Percentiles rank a stretch among this genome's conserved stretches.
phyloP scores from a whole-genome alignment of 2,888 invertebrate genomes.

The Tholera decimalis region DNA sequence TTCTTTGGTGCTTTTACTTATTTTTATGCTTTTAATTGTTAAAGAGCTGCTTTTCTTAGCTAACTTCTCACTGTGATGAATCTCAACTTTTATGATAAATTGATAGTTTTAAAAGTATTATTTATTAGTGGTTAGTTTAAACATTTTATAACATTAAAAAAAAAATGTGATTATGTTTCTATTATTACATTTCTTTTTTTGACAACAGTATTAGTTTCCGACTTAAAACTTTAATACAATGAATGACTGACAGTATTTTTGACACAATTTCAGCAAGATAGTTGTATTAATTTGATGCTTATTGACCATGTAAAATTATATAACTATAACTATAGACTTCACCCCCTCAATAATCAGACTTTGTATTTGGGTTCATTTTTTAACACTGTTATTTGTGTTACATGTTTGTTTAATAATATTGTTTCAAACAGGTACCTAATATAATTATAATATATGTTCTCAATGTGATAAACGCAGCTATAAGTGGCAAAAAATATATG shows the following conservation, averaged over 20 bases:
- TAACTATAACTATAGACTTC: background rate
- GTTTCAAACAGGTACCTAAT: conserved; percentile 1
- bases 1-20: conserved; percentile 57
- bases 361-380: background rate
- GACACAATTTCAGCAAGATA: conserved; percentile 23
- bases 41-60: conserved; percentile 44
- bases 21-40: conserved; percentile 36
- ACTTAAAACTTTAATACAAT: conserved; percentile 14
- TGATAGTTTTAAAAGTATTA: conserved; percentile 63
- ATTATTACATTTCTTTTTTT: conserved; percentile 29
- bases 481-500: conserved; percentile 28
- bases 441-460: conserved; percentile 8
- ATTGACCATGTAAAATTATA: conserved; percentile 5
- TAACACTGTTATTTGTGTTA: background rate
- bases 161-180: conserved; percentile 54
- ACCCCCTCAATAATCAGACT: background rate
- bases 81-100: conserved; percentile 69
- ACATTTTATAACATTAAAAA: conserved; percentile 58
- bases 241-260: conserved; percentile 30
- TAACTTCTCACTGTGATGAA: conserved; percentile 74
- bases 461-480: conserved; percentile 43
- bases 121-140: conserved; percentile 62
- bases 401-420: conserved; percentile 23
- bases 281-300: conserved; percentile 12
- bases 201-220: conserved; percentile 50